Percentiles rank a stretch among this genome's conserved stretches.
These are phyloP conservation scores for Microctenopoma lineatum DNA, from an alignment of 2,797 vertebrate genomes.

Conservation along the genomic window DNA sequence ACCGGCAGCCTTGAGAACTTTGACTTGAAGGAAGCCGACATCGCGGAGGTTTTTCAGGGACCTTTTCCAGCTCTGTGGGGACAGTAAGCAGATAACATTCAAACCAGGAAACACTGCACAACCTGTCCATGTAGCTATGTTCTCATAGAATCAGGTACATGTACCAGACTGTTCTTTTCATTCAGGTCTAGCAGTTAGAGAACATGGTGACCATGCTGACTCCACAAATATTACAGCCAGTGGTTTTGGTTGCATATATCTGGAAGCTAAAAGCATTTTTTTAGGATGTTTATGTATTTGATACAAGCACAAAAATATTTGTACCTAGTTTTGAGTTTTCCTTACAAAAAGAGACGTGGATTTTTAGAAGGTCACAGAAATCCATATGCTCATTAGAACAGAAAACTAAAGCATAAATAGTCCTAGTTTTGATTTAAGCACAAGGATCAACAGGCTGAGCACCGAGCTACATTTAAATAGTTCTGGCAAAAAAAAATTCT, in stretches of 20 bases:
- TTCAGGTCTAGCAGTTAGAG: not conserved
- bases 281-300: too few relatives aligned
- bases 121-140: too few relatives aligned
- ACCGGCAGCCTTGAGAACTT: conserved; percentile 90
- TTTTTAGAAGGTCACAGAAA: not conserved
- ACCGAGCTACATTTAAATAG: too few relatives aligned
- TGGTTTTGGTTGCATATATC: not conserved
- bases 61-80: conserved; percentile 83
- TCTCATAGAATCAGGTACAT: not conserved
- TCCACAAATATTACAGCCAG: not conserved
- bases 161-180: not conserved
- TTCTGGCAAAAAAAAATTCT: too few relatives aligned
- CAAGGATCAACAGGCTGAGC: too few relatives aligned
- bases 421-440: too few relatives aligned
- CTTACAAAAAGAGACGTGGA: too few relatives aligned
- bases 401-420: not conserved
- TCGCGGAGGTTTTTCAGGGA: conserved; percentile 87
- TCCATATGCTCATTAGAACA: not conserved
- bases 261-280: too few relatives aligned
- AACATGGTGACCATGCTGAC: not conserved
- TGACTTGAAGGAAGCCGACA: conserved; percentile 93
- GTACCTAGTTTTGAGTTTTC: too few relatives aligned
- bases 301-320: too few relatives aligned
- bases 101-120: not conserved
- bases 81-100: conserved; percentile 25